Conservation (phyloP, 2,888 invertebrate genomes). For the Hypsopygia costalis region DNA sequence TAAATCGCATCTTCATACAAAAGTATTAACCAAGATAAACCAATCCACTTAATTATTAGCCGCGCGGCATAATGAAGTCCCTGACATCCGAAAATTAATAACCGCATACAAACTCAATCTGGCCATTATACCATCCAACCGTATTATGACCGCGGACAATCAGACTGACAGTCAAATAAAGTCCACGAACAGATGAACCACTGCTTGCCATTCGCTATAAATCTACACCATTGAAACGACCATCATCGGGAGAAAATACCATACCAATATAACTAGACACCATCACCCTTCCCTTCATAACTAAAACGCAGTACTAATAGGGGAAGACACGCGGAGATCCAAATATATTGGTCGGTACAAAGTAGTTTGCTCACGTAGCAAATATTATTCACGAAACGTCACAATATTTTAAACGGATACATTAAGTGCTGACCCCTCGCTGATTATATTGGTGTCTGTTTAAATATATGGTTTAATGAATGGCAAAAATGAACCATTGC, state of each 20-base stretch:
- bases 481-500: conserved; percentile 34
- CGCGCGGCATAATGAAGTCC: neutral
- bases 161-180: conserved; percentile 59
- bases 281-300: conserved; percentile 24
- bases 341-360: too few relatives aligned
- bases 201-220: conserved; percentile 36
- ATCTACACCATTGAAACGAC: conserved; percentile 68
- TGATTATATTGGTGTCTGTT: conserved; percentile 58
- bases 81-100: conserved; percentile 31
- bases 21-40: neutral
- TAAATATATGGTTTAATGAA: conserved; percentile 60
- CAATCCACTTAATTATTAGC: neutral
- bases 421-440: conserved; percentile 57
- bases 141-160: conserved; percentile 49
- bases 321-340: too few relatives aligned
- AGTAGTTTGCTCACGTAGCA: conserved; percentile 34
- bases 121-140: conserved; percentile 43
- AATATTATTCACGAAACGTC: conserved; percentile 64
- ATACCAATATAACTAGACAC: conserved; percentile 25
- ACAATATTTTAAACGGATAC: conserved; percentile 69
- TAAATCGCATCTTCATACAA: too few relatives aligned
- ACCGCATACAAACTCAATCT: conserved; percentile 43
- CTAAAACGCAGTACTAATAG: neutral
- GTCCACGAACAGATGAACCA: conserved; percentile 44
- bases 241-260: conserved; percentile 60